These are phyloP conservation scores for Engystomops pustulosus DNA, from an alignment of 2,113 vertebrate genomes.

Conservation along the genomic window DNA sequence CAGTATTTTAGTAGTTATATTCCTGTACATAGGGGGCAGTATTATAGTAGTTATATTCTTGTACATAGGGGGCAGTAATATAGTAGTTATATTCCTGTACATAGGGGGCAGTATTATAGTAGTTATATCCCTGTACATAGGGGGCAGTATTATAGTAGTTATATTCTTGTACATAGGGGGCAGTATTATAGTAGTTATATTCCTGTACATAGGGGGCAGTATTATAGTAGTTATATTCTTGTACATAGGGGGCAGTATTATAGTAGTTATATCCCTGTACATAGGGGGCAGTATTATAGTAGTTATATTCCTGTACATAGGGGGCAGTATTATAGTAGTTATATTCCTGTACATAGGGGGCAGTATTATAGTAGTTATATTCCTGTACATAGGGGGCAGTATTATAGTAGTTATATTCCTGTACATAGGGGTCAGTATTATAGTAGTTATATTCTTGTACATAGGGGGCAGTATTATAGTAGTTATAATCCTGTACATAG, in stretches of 20 bases:
- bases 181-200: constrained; percentile 13
- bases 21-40: not conserved
- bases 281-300: not conserved
- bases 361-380: constrained; percentile 6
- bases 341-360: constrained; percentile 6
- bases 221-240: constrained; percentile 12
- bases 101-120: constrained; percentile 9
- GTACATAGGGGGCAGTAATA: not conserved
- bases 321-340: not conserved
- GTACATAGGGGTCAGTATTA: not conserved
- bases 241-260: constrained; percentile 3
- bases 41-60: constrained; percentile 21
- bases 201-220: not conserved
- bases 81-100: not conserved
- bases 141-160: not conserved
- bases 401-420: constrained; percentile 14
- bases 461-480: not conserved
- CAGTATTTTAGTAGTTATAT: not conserved
- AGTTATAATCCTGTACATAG: not conserved
- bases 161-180: not conserved
- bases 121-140: not conserved
- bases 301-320: constrained; percentile 6
- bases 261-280: constrained; percentile 9
- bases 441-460: constrained; percentile 18
- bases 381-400: not conserved